phyloP scores from a whole-genome alignment of 2,888 invertebrate genomes.

The Ennomos fuscantarius region DNA sequence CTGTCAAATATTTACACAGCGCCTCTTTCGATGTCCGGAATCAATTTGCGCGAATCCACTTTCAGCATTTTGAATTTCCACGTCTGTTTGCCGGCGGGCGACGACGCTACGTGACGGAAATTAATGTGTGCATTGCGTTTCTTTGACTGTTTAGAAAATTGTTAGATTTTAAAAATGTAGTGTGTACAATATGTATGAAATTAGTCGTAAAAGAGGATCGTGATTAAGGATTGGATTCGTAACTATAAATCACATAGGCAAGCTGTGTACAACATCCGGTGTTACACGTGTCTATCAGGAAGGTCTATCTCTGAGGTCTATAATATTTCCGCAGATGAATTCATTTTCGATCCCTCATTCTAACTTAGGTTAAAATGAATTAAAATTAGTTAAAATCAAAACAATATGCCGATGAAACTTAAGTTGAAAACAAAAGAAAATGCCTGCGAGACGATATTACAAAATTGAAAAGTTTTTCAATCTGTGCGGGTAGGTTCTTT shows the following conservation, averaged over 20 bases:
- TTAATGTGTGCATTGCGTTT: conserved; percentile 78
- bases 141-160: conserved; percentile 51
- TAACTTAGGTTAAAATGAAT: too few relatives aligned
- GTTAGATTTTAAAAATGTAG: conserved; percentile 50
- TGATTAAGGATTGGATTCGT: conserved; percentile 57
- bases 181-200: conserved; percentile 40
- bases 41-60: conserved; percentile 75
- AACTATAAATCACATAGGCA: conserved; percentile 66
- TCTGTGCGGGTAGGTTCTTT: background rate
- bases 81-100: conserved; percentile 61
- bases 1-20: conserved; percentile 72
- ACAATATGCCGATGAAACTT: too few relatives aligned
- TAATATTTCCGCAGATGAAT: conserved; percentile 54
- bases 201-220: too few relatives aligned
- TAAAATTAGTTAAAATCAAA: too few relatives aligned
- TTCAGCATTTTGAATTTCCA: conserved; percentile 70
- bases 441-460: conserved; percentile 22
- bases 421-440: conserved; percentile 56
- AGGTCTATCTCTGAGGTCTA: too few relatives aligned
- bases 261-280: too few relatives aligned
- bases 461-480: conserved; percentile 17
- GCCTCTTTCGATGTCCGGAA: conserved; percentile 70
- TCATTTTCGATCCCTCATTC: conserved; percentile 55
- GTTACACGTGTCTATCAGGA: too few relatives aligned
- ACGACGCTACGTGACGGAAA: conserved; percentile 64